These are phyloP conservation scores for Cybosia mesomella DNA, from an alignment of 2,888 invertebrate species.

Conservation along the genomic window DNA sequence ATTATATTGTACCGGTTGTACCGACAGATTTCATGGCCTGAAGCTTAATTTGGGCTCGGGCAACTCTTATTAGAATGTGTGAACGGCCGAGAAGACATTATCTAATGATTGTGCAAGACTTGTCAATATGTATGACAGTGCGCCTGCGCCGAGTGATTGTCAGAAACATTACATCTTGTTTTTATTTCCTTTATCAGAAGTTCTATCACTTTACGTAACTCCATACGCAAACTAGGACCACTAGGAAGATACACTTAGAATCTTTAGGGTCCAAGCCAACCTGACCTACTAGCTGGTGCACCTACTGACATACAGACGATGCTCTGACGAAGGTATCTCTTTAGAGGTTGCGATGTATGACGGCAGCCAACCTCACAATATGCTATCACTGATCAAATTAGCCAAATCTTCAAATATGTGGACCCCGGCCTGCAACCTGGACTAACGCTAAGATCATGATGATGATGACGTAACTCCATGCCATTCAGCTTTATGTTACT, in stretches of 20 bases:
- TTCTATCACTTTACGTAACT: background rate
- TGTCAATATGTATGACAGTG: slow-evolving; percentile 60
- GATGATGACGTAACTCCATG: background rate
- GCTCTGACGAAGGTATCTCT: background rate
- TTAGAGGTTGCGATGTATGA: too few species aligned
- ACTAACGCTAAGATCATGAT: background rate
- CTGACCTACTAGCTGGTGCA: background rate
- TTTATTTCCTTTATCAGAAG: background rate
- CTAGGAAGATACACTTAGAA: background rate
- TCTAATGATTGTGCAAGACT: slow-evolving; percentile 68
- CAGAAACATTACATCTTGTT: slow-evolving; percentile 7
- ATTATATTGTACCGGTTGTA: background rate
- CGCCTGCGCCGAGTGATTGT: slow-evolving; percentile 19
- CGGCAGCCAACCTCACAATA: too few species aligned
- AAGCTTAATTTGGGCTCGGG: slow-evolving; percentile 23
- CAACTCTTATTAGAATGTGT: slow-evolving; percentile 57
- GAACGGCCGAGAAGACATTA: slow-evolving; percentile 65
- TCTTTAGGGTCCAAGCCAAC: background rate
- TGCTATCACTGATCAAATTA: too few species aligned
- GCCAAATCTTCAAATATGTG: too few species aligned
- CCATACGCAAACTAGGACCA: background rate
- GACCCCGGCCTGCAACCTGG: background rate
- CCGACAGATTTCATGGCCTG: slow-evolving; percentile 42
- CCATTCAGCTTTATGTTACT: slow-evolving; percentile 6
- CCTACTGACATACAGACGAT: too few species aligned